These are phyloP conservation scores for Drosophila gunungcola DNA, from an alignment of 1,140 invertebrate genomes.

Conservation along the genomic window DNA sequence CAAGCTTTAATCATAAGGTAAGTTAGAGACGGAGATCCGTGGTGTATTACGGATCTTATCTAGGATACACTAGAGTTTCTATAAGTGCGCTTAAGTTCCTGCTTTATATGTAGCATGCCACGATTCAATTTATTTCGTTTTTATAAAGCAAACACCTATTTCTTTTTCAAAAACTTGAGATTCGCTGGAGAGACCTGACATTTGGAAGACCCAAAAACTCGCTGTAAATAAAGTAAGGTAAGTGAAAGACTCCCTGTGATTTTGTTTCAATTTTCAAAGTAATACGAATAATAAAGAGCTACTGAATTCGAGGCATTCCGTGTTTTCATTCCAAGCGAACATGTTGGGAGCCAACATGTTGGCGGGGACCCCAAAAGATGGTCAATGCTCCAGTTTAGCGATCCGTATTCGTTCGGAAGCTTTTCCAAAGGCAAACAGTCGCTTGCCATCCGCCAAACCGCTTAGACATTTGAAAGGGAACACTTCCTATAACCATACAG, in stretches of 20 bases:
- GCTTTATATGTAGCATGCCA: conserved; percentile 23
- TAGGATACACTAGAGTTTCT: conserved; percentile 40
- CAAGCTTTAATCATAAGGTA: conserved; percentile 48
- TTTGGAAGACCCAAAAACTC: background rate
- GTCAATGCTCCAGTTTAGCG: conserved; percentile 27
- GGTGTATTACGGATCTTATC: conserved; percentile 1
- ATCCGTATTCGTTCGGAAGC: conserved; percentile 47
- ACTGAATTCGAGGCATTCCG: conserved; percentile 5
- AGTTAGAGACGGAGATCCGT: conserved; percentile 38
- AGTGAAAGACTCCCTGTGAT: background rate
- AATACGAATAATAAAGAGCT: conserved; percentile 3
- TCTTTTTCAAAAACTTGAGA: conserved; percentile 54
- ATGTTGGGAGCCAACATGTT: conserved; percentile 61
- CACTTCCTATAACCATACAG: conserved; percentile 11
- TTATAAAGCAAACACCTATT: conserved; percentile 53
- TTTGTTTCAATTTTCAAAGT: background rate
- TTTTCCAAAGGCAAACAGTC: conserved; percentile 42
- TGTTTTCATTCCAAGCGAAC: conserved; percentile 49
- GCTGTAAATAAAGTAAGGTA: conserved; percentile 2
- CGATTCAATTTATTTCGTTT: conserved; percentile 16
- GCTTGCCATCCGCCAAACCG: conserved; percentile 44
- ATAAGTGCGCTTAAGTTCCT: conserved; percentile 54
- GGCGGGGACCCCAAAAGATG: conserved; percentile 3
- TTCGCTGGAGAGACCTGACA: conserved; percentile 8
- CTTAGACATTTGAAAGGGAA: conserved; percentile 38